Conservation (phyloP, 2,113 vertebrate species). For the Miniopterus natalensis region DNA sequence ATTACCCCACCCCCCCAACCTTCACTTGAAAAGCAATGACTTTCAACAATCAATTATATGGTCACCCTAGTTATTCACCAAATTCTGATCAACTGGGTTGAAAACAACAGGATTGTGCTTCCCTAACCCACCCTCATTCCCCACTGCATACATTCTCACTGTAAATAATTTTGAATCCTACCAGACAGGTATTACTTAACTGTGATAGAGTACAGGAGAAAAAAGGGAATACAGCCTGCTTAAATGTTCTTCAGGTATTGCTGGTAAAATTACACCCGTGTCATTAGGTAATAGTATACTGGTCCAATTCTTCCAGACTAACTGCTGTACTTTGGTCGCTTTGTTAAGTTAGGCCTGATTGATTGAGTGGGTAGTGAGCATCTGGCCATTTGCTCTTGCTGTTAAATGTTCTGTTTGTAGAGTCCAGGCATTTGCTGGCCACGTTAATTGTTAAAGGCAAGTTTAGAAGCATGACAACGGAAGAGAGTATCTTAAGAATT, state of each 20-base stretch:
- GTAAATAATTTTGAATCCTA: conserved; percentile 24
- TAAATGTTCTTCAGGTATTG: background rate
- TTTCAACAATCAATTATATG: background rate
- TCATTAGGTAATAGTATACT: conserved; percentile 15
- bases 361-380: conserved; percentile 59
- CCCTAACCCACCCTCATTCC: background rate
- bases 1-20: background rate
- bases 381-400: conserved; percentile 72
- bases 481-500: background rate
- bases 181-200: background rate
- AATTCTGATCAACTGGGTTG: background rate
- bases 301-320: background rate
- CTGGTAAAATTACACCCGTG: background rate
- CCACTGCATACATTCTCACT: background rate
- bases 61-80: background rate
- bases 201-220: background rate
- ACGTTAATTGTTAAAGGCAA: conserved; percentile 12
- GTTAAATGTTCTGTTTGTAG: conserved; percentile 50
- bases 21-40: background rate
- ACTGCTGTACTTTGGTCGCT: conserved; percentile 26
- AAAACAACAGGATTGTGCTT: background rate
- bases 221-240: background rate
- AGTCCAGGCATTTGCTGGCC: conserved; percentile 28
- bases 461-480: background rate
- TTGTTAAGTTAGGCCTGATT: conserved; percentile 55